These are phyloP conservation scores for Solea solea DNA, from an alignment of 2,113 vertebrate species.

Conservation along the genomic window DNA sequence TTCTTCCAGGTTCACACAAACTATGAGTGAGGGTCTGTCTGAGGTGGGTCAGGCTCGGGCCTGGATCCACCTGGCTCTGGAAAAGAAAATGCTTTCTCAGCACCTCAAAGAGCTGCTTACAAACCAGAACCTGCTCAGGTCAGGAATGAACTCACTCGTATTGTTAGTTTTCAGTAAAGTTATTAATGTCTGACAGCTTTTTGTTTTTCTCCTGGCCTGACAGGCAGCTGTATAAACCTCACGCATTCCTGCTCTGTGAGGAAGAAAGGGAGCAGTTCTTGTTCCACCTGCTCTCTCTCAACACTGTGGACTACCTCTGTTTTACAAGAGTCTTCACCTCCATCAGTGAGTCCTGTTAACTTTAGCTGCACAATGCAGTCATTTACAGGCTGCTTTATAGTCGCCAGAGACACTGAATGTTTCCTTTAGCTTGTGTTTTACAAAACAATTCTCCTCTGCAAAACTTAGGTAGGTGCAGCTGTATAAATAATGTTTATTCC, in stretches of 20 bases:
- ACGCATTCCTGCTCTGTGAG: conserved; percentile 95
- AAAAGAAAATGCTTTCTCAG: conserved; percentile 97
- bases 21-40: conserved; percentile 94
- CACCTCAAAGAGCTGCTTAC: conserved; percentile 94
- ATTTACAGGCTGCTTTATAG: conserved; percentile 9
- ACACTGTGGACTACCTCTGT: conserved; percentile 98
- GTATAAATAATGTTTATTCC: too few relatives aligned
- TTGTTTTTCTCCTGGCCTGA: conserved; percentile 11
- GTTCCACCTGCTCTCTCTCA: conserved; percentile 95
- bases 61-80: conserved; percentile 95
- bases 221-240: conserved; percentile 96
- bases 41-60: conserved; percentile 93
- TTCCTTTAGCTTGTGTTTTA: background rate
- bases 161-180: background rate
- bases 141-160: conserved; percentile 61
- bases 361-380: background rate
- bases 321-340: conserved; percentile 95
- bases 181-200: background rate
- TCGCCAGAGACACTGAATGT: background rate
- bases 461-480: background rate
- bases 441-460: background rate
- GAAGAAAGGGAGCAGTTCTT: conserved; percentile 98
- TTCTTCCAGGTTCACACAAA: conserved; percentile 90
- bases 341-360: conserved; percentile 67
- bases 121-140: conserved; percentile 82